A percentile compares a stretch with the other conserved stretches of the same genome.
phyloP scores from a whole-genome alignment of 1,140 invertebrate species.

The Physella acuta region DNA sequence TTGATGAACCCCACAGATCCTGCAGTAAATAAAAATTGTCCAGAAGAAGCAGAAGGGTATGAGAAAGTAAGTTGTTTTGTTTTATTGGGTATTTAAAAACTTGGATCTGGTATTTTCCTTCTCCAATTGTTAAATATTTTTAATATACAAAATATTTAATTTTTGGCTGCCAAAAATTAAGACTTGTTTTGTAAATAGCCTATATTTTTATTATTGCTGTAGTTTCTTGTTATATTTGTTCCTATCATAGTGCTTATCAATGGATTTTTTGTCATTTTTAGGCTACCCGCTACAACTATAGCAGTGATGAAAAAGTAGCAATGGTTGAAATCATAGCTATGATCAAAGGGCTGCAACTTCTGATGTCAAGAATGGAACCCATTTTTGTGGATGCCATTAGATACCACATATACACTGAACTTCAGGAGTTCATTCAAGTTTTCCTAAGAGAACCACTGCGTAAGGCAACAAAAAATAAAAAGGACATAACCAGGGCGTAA shows the following conservation, averaged over 20 bases:
- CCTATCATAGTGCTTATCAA: too few species aligned
- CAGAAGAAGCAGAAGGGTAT: constrained; percentile 95
- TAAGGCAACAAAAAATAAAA: constrained; percentile 98
- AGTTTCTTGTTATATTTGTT: too few species aligned
- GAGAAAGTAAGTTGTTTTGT: constrained; percentile 82
- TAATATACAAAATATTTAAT: too few species aligned
- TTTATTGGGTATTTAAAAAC: background rate
- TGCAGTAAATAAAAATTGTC: constrained; percentile 93
- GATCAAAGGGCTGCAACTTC: constrained; percentile 95
- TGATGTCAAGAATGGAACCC: constrained; percentile 97
- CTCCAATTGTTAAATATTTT: too few species aligned
- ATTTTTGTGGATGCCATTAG: constrained; percentile 95
- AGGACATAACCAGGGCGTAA: constrained; percentile 90
- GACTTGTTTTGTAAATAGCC: too few species aligned
- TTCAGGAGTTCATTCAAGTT: constrained; percentile 97
- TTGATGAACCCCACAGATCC: constrained; percentile 96
- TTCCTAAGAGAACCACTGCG: constrained; percentile 86
- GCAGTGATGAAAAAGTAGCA: constrained; percentile 95
- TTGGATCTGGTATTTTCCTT: background rate
- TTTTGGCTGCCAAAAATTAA: too few species aligned
- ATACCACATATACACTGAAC: constrained; percentile 90
- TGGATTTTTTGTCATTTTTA: constrained; percentile 39
- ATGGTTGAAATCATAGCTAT: constrained; percentile 98
- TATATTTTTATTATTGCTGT: too few species aligned
- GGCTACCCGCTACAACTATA: constrained; percentile 97